Conservation (phyloP, 2,113 vertebrate genomes). For the Taurulus bubalis region DNA sequence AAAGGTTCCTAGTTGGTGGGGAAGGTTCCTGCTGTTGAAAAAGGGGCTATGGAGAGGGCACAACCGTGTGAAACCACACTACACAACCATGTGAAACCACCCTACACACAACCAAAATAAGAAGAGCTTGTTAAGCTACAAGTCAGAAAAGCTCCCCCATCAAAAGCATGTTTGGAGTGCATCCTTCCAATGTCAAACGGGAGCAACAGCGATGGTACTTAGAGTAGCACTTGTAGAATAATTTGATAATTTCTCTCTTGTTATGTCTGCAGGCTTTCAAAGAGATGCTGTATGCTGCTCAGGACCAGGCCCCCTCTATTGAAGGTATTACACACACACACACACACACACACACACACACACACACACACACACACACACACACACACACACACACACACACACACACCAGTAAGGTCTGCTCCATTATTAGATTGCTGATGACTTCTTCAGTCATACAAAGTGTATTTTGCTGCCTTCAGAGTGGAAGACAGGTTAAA, state of each 20-base stretch:
- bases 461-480: no score
- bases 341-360: background rate
- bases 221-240: background rate
- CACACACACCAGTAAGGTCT: background rate
- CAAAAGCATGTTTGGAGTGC: background rate
- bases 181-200: background rate
- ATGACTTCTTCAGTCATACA: no score
- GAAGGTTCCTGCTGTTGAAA: no score
- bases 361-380: background rate
- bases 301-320: slow-evolving; percentile 98
- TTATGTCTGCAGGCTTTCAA: slow-evolving; percentile 91
- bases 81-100: background rate
- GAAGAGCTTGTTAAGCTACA: background rate
- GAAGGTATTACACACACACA: slow-evolving; percentile 82
- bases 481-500: no score
- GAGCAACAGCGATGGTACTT: background rate
- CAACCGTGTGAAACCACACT: no score
- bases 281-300: slow-evolving; percentile 98
- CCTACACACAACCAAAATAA: background rate
- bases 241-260: background rate
- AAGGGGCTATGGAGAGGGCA: no score
- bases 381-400: background rate
- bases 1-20: no score
- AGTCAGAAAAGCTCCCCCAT: background rate
- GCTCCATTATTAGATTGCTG: background rate